phyloP scores from a whole-genome alignment of 92 coral and sea anemone genomes.

The Nematostella vectensis region DNA sequence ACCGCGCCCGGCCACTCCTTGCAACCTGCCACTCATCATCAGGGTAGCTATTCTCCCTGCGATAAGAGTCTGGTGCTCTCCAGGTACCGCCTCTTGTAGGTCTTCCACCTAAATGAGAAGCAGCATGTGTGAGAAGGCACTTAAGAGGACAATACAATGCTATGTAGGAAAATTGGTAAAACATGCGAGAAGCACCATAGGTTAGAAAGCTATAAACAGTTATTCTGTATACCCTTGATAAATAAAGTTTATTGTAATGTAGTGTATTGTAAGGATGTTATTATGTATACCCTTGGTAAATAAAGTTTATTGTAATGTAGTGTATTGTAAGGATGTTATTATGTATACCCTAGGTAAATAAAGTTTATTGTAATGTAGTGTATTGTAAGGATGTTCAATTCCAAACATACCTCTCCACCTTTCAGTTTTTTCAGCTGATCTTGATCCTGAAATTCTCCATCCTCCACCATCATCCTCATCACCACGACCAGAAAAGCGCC shows the following conservation, averaged over 20 bases:
- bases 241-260: too few relatives aligned
- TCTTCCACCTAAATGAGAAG: conserved; percentile 24
- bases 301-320: too few relatives aligned
- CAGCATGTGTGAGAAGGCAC: not conserved
- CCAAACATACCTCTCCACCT: conserved; percentile 81
- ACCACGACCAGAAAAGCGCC: conserved; percentile 58
- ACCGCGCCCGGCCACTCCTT: conserved; percentile 46
- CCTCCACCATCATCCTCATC: conserved; percentile 88
- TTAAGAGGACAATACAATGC: not conserved
- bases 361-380: too few relatives aligned
- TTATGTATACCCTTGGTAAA: too few relatives aligned
- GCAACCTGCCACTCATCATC: conserved; percentile 89
- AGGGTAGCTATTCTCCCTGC: conserved; percentile 44
- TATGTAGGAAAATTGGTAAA: not conserved
- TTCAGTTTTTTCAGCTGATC: conserved; percentile 67
- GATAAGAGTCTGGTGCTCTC: conserved; percentile 52
- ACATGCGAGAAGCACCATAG: too few relatives aligned
- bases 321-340: too few relatives aligned
- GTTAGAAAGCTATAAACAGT: too few relatives aligned
- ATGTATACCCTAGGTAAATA: too few relatives aligned
- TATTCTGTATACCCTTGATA: too few relatives aligned
- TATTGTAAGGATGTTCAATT: too few relatives aligned
- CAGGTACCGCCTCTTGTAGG: conserved; percentile 66
- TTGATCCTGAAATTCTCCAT: conserved; percentile 87
- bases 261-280: too few relatives aligned